Percentiles rank a stretch among this genome's conserved stretches.
Evolutionary conservation across 2,113 vertebrate genomes (phyloP).

Genomic region (Rallus limicola): DNA sequence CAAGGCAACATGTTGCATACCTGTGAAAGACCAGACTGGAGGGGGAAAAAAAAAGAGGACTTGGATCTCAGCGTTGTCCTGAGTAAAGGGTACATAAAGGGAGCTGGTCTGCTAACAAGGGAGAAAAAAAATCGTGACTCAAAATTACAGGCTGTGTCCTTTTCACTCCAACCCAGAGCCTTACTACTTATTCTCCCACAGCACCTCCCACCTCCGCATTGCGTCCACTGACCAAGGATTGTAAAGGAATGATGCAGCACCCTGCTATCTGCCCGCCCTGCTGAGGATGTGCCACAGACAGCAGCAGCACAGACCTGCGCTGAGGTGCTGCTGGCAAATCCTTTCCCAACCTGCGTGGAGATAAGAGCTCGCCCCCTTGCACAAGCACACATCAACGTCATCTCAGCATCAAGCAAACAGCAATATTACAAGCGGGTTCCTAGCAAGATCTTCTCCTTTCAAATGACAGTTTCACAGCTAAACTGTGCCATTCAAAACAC

Average conservation of each 20-base stretch:
- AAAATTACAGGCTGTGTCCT: not conserved
- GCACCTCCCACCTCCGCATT: not conserved
- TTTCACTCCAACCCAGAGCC: not conserved
- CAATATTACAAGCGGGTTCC: not conserved
- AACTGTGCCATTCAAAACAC: not conserved
- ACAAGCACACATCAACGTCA: accelerated
- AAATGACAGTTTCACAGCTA: not conserved
- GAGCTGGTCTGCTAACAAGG: not conserved
- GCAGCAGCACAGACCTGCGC: not conserved
- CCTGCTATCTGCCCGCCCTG: not conserved
- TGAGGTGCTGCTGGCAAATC: not conserved
- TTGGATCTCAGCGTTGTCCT: not conserved
- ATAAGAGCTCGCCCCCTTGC: not conserved
- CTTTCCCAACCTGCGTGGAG: not conserved
- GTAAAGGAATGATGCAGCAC: not conserved
- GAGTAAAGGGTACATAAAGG: not conserved
- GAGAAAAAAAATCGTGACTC: not conserved
- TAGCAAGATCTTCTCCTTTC: not conserved
- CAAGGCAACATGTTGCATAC: not conserved
- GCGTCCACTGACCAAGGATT: not conserved
- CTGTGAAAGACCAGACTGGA: not conserved
- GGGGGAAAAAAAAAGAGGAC: not conserved
- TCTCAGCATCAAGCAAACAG: not conserved
- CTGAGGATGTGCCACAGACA: not conserved
- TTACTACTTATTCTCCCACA: not conserved